phyloP scores from a whole-genome alignment of 2,888 invertebrate species.

The Cerastis leucographa region DNA sequence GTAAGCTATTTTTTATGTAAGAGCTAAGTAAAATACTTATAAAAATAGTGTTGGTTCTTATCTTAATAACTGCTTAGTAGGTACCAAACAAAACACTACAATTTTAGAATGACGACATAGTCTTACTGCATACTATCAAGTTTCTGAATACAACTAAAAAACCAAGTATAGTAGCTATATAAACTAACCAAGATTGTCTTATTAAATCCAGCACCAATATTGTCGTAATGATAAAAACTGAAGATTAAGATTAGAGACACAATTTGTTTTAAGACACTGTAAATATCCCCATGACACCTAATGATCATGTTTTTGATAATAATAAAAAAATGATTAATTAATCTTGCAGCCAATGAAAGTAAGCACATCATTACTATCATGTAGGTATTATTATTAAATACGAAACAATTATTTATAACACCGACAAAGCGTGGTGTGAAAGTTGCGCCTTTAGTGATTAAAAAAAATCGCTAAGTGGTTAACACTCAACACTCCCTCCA shows the following conservation, averaged over 20 bases:
- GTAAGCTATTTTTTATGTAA: not conserved
- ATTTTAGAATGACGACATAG: not conserved
- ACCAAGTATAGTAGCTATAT: conserved; percentile 2
- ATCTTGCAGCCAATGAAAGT: conserved; percentile 33
- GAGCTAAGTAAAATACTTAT: not conserved
- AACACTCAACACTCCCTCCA: conserved; percentile 45
- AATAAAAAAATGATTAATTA: conserved; percentile 8
- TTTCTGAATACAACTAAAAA: not conserved
- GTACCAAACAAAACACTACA: not conserved
- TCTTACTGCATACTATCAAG: not conserved
- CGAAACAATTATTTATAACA: conserved; percentile 6
- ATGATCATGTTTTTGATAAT: not conserved
- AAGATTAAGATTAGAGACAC: conserved; percentile 39
- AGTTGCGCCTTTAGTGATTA: conserved; percentile 6
- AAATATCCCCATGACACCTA: conserved; percentile 17
- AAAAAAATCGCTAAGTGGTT: conserved; percentile 45
- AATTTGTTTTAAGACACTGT: conserved; percentile 27
- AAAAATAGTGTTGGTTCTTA: not conserved
- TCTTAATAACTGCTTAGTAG: not conserved
- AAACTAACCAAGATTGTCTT: not conserved
- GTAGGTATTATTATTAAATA: conserved; percentile 17
- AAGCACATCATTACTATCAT: conserved; percentile 23
- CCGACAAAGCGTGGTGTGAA: conserved; percentile 18
- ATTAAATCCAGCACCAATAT: conserved; percentile 21
- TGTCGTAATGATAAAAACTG: conserved; percentile 27